A percentile compares a stretch with the other conserved stretches of the same genome.
Conservation (phyloP, 2,113 vertebrate species). For the Pardalotus punctatus region DNA sequence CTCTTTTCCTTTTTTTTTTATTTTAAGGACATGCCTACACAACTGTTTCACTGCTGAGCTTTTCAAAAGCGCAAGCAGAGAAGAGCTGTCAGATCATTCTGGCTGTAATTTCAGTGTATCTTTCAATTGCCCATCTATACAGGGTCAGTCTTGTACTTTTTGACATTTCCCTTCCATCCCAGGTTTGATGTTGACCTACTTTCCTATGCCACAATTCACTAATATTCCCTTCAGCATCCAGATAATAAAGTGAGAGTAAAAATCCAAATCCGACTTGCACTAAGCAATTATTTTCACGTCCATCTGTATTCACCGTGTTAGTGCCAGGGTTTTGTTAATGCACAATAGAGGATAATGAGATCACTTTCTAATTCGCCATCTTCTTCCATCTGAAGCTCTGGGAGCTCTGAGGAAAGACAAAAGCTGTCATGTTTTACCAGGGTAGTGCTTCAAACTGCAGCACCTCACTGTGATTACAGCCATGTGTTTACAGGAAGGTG, state of each 20-base stretch:
- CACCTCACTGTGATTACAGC: fast-evolving
- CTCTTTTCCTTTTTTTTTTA: not conserved
- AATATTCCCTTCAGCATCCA: conserved; percentile 29
- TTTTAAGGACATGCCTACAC: not conserved
- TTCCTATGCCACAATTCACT: conserved; percentile 27
- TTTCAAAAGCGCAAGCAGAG: not conserved
- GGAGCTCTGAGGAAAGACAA: conserved; percentile 13
- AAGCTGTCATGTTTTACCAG: conserved; percentile 8
- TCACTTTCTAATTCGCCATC: conserved; percentile 41
- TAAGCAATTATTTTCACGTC: conserved; percentile 36
- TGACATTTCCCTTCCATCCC: not conserved
- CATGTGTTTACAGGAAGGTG: not conserved
- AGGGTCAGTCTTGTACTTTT: not conserved
- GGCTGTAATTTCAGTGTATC: not conserved
- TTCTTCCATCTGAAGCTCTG: conserved; percentile 31
- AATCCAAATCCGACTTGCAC: conserved; percentile 29
- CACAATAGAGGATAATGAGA: conserved; percentile 51
- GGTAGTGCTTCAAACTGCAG: not conserved
- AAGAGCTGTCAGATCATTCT: not conserved
- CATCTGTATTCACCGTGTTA: conserved; percentile 5
- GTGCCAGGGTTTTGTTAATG: conserved; percentile 52
- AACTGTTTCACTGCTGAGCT: not conserved
- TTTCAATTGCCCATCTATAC: not conserved
- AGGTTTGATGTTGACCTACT: conserved; percentile 59
- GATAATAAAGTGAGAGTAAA: conserved; percentile 37